Evolutionary conservation across 2,797 vertebrate species (phyloP).

Genomic region (Gymnodraco acuticeps): DNA sequence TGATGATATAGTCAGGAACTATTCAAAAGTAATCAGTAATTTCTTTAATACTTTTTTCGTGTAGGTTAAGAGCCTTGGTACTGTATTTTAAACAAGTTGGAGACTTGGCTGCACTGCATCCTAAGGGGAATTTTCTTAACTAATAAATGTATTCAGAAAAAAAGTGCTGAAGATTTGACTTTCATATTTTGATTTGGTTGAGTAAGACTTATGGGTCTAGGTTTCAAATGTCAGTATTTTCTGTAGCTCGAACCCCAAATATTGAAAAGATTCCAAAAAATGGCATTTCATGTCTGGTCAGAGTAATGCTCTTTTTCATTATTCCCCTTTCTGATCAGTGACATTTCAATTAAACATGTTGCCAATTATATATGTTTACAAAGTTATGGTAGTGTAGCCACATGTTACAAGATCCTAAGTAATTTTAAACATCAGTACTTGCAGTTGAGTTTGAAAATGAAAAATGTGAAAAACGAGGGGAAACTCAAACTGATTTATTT

Average conservation of each 20-base stretch:
- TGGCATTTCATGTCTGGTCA: neutral
- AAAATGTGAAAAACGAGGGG: neutral
- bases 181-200: slow-evolving; percentile 1
- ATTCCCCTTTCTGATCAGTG: neutral
- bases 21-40: slow-evolving; percentile 59
- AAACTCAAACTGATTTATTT: neutral
- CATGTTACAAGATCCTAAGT: neutral
- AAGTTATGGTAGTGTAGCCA: too few species aligned
- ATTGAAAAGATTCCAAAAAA: neutral
- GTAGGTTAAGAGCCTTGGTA: slow-evolving; percentile 25
- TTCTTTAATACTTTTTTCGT: slow-evolving; percentile 45
- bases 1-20: slow-evolving; percentile 56
- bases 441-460: neutral
- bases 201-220: neutral
- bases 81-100: slow-evolving; percentile 31
- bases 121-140: slow-evolving; percentile 2
- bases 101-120: slow-evolving; percentile 15
- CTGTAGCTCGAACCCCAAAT: neutral
- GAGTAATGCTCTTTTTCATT: neutral
- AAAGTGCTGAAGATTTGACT: neutral
- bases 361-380: too few species aligned
- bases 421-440: neutral
- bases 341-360: neutral
- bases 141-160: slow-evolving; percentile 18
- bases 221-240: neutral